Base-by-base conservation (phyloP, 2,797 vertebrate species). In the Nyctalus aviator region DNA sequence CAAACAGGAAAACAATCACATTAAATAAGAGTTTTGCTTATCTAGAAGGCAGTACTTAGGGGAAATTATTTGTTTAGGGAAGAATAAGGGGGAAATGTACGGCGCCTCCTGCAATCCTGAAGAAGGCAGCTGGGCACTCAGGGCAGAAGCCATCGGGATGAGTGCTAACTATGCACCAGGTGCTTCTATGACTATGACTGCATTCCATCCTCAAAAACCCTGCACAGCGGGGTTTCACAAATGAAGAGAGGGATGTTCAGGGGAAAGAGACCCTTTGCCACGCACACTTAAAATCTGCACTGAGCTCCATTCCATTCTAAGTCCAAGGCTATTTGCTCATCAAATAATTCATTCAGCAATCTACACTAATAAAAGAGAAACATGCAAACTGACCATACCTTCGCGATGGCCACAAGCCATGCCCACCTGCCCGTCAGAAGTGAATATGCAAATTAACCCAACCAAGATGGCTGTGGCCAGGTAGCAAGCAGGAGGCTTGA, bases 21-120 rank as follows among this genome's bases (percentile, higher is more conserved):
- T 97, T 97, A 97, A 96, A 89, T 86, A 76, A 44, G 72, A 72
- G 68, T 95, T 92, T 95, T 90, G 15, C 83, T 95, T 95, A 95
- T 97, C 96, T 91, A 55, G 91, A 97, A 96, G 94, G 93, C 82
- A 96, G 84, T 84, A 90, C 84, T 97, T 96, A 94, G 75, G 88
- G 84, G 86, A 84, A 85, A 95, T 88, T 64, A 96, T 89, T 97
- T 94, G 93, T 90, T 96, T 88, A 18, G 57, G 76, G 48, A 84
- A 64, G 86, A 75, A 59, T 69, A 59, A 76, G 20, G 59, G 53
- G 12, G 55, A 62, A 57, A 32, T 32, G 18, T 23, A 6, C 0
- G 8, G 88, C 73, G 48, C 15, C 64, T 48, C 57, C n/a, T 32
- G 71, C 57, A 50, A 46, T 48, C 27, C n/a, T 64, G 32, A 64